Evolutionary conservation across 2,888 invertebrate genomes (phyloP).

Genomic region (Chloroclysta siterata): DNA sequence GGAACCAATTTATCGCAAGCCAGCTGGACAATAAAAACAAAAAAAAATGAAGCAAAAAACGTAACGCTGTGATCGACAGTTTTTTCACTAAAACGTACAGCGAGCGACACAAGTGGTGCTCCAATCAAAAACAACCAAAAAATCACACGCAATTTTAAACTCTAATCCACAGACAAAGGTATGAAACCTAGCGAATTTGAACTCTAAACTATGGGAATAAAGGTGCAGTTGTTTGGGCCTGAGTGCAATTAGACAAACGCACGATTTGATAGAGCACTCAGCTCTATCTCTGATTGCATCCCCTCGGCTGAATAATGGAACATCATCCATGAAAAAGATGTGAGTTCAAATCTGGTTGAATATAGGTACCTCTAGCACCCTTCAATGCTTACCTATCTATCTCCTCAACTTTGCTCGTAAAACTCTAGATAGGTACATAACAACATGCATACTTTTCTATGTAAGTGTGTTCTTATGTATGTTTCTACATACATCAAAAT

Average conservation of each 20-base stretch:
- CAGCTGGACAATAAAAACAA: not conserved
- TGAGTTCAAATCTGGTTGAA: not conserved
- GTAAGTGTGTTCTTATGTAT: too few relatives aligned
- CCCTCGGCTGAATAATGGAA: constrained; percentile 4
- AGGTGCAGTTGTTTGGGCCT: not conserved
- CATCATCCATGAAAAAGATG: not conserved
- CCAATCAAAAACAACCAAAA: not conserved
- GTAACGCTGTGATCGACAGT: constrained; percentile 8
- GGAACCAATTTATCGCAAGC: not conserved
- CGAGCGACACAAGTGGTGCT: not conserved
- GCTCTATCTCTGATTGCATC: constrained; percentile 3
- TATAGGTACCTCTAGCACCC: not conserved
- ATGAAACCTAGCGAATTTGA: constrained; percentile 1
- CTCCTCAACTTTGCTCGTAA: too few relatives aligned
- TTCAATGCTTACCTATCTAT: too few relatives aligned
- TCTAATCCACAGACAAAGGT: constrained; percentile 2
- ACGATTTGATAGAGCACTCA: not conserved
- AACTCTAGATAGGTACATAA: too few relatives aligned
- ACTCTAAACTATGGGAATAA: not conserved
- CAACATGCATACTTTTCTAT: too few relatives aligned
- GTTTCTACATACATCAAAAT: too few relatives aligned
- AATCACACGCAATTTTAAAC: constrained; percentile 6
- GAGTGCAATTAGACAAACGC: not conserved
- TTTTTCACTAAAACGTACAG: not conserved
- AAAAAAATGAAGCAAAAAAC: not conserved